phyloP scores from a whole-genome alignment of 2,888 invertebrate species.

The Dryadula phaetusa region DNA sequence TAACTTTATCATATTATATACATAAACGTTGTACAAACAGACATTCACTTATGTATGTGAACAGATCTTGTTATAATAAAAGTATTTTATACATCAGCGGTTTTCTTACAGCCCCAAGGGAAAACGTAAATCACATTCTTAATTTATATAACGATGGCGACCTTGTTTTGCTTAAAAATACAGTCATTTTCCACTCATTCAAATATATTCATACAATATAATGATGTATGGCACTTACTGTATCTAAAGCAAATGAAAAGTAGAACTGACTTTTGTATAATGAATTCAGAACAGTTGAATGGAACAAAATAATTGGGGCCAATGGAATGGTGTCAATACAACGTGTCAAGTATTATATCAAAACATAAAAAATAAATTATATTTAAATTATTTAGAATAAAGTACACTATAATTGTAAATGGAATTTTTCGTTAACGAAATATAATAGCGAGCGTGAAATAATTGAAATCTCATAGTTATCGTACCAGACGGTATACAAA shows the following conservation, averaged over 20 bases:
- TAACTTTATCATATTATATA: neutral
- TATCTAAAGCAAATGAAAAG: constrained; percentile 23
- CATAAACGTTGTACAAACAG: neutral
- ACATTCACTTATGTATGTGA: neutral
- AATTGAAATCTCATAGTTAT: too few species aligned
- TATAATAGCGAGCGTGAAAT: too few species aligned
- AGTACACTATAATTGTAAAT: too few species aligned
- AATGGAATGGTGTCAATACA: constrained; percentile 26
- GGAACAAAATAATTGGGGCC: constrained; percentile 25
- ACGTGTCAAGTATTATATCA: constrained; percentile 14
- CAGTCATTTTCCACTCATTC: constrained; percentile 22
- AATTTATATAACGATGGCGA: constrained; percentile 17
- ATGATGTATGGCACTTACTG: constrained; percentile 22
- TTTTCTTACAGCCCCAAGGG: constrained; percentile 11
- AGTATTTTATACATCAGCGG: neutral
- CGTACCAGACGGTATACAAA: too few species aligned
- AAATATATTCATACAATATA: constrained; percentile 21
- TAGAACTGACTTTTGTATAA: constrained; percentile 13
- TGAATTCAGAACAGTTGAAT: constrained; percentile 21
- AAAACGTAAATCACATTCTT: constrained; percentile 21
- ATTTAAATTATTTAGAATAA: neutral
- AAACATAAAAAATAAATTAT: neutral
- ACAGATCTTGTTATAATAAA: constrained; percentile 10
- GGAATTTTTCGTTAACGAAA: too few species aligned
- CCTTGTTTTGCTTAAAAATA: constrained; percentile 24